Evolutionary conservation across 1,140 invertebrate genomes (phyloP).

Genomic region (Sycophaga agraensis): DNA sequence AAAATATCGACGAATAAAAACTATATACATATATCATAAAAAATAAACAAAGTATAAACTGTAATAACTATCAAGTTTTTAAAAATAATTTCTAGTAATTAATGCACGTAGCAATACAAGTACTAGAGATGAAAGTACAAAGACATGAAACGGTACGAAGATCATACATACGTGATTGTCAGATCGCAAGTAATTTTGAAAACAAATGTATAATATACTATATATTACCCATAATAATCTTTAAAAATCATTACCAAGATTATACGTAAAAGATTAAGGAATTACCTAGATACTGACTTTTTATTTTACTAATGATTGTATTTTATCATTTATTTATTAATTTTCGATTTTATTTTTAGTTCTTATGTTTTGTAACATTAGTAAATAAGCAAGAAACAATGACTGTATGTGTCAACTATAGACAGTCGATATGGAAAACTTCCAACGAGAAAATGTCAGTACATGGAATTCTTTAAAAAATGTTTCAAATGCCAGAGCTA

Average conservation of each 20-base stretch:
- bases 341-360: no score
- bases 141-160: background rate
- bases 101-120: background rate
- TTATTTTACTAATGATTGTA: background rate
- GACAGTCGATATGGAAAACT: no score
- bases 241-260: background rate
- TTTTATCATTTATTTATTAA: background rate
- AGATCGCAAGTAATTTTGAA: slow-evolving; percentile 14
- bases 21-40: no score
- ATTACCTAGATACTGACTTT: background rate
- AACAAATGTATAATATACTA: background rate
- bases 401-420: background rate
- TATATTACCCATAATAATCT: slow-evolving; percentile 15
- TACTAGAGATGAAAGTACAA: slow-evolving; percentile 16
- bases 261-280: slow-evolving; percentile 9
- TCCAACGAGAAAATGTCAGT: no score
- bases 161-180: slow-evolving; percentile 4
- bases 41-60: no score
- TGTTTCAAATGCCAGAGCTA: slow-evolving; percentile 3
- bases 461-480: no score
- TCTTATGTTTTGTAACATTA: no score
- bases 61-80: no score
- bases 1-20: no score
- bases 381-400: no score
- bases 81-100: no score